Conservation (phyloP, 2,797 vertebrate species). For the Parauchenoglanis punctatus region DNA sequence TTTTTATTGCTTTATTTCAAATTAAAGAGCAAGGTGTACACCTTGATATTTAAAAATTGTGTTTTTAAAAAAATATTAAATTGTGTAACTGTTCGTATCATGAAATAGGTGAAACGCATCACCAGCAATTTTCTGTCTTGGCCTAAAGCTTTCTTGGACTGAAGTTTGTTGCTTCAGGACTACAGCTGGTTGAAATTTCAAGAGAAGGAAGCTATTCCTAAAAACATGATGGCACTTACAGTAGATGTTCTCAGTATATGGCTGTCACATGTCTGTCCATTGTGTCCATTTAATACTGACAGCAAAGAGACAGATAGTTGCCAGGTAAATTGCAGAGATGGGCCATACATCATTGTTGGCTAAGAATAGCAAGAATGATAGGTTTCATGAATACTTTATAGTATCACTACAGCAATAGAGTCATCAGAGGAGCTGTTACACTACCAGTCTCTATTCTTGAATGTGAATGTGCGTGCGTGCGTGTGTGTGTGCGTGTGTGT, state of each 20-base stretch:
- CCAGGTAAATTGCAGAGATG: constrained; percentile 1
- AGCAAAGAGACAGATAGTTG: background rate
- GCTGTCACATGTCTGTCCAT: background rate
- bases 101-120: background rate
- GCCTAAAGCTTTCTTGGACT: background rate
- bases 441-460: constrained; percentile 15
- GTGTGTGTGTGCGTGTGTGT: constrained; percentile 16
- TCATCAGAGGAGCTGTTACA: constrained; percentile 37
- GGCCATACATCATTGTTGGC: constrained; percentile 21
- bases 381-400: constrained; percentile 45
- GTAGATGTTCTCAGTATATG: background rate
- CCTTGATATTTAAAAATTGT: background rate
- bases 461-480: background rate
- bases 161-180: background rate
- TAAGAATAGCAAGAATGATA: constrained; percentile 39
- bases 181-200: background rate
- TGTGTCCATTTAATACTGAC: background rate
- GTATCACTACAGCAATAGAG: constrained; percentile 21
- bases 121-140: background rate
- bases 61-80: background rate
- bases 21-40: background rate
- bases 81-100: background rate
- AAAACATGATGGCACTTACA: background rate
- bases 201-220: background rate
- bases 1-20: background rate